phyloP scores from a whole-genome alignment of 2,888 invertebrate species.

The Ganaspis brasiliensis region DNA sequence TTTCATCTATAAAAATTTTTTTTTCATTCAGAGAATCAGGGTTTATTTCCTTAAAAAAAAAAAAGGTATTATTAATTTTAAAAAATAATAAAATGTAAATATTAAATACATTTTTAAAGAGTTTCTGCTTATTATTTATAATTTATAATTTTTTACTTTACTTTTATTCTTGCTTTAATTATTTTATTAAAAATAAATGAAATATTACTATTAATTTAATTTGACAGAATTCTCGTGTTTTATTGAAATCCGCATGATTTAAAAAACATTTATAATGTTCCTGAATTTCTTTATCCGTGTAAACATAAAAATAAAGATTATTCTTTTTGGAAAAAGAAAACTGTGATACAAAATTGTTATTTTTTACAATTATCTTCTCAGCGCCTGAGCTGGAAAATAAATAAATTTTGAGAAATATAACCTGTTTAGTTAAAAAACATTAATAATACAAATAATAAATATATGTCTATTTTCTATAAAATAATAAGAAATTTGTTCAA shows the following conservation, averaged over 20 bases:
- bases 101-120: too few relatives aligned
- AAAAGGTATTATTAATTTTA: neutral
- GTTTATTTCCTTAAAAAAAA: neutral
- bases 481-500: neutral
- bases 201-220: neutral
- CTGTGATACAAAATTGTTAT: neutral
- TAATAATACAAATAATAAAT: too few relatives aligned
- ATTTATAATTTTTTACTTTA: too few relatives aligned
- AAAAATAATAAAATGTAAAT: too few relatives aligned
- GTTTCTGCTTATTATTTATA: too few relatives aligned
- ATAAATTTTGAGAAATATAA: neutral
- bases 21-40: slow-evolving; percentile 18
- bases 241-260: neutral
- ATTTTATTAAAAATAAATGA: too few relatives aligned
- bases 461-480: neutral
- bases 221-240: neutral
- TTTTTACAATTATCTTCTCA: neutral
- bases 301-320: slow-evolving; percentile 14
- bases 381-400: neutral
- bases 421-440: too few relatives aligned
- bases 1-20: slow-evolving; percentile 8
- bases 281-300: neutral
- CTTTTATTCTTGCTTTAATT: too few relatives aligned
- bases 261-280: slow-evolving; percentile 17
- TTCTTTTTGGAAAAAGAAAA: slow-evolving; percentile 1